Percentiles rank a stretch among this genome's conserved stretches.
These are phyloP conservation scores for Cephalophus harveyi DNA, from an alignment of 2,113 vertebrate species.

Conservation along the genomic window DNA sequence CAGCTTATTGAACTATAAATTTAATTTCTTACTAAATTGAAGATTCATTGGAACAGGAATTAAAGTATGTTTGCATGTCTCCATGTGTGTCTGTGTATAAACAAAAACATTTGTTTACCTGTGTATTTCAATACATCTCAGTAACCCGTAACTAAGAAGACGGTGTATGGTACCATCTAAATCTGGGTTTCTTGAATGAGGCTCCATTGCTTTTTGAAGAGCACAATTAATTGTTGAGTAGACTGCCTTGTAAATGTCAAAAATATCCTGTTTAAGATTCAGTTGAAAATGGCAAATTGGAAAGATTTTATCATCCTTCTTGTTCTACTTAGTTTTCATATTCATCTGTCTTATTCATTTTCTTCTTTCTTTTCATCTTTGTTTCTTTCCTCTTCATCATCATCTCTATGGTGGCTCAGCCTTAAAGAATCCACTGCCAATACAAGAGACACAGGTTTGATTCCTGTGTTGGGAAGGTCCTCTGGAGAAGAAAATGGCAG, in stretches of 20 bases:
- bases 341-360: background rate
- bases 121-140: background rate
- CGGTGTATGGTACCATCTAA: background rate
- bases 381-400: background rate
- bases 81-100: background rate
- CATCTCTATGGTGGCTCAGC: background rate
- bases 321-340: background rate
- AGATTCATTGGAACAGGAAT: background rate
- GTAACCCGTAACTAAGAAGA: background rate
- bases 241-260: background rate
- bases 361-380: background rate
- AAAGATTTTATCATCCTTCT: background rate
- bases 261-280: background rate
- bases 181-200: background rate
- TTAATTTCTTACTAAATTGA: background rate
- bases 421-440: background rate
- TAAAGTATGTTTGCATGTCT: background rate
- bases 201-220: background rate
- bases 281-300: background rate
- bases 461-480: background rate
- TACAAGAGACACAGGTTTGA: background rate
- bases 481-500: background rate
- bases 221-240: background rate
- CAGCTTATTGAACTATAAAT: background rate
- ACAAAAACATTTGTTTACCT: background rate